Base-by-base conservation (phyloP, 2,797 vertebrate genomes). In the Hoplostethus mediterraneus region DNA sequence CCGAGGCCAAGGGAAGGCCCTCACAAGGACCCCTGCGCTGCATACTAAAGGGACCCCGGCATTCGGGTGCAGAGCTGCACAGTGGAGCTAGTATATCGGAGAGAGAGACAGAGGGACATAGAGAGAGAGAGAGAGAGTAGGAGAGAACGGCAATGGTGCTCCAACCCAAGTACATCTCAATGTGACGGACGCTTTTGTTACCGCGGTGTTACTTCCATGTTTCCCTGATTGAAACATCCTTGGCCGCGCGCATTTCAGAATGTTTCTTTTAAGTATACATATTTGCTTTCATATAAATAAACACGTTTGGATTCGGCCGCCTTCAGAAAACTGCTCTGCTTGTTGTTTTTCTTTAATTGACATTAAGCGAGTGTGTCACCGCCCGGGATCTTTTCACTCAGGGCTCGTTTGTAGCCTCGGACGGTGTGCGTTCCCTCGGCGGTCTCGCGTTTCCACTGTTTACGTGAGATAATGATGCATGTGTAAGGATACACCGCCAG, bases 381-480 rank as follows among this genome's bases (percentile, higher is more conserved):
- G 57, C 63, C 79, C 82, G 75, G 86, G 89, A 90, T 87, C 85
- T 79, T 81, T 90, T 91, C 89, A 85, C 76, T 90, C 81, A 77
- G 75, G 55, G 64, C 58, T 49, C 10, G 57, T 79, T 82, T 85
- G 77, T 76, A 88, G 81, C 75, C 73, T 42, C 67, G 86, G 85
- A 84, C 79, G 76, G 74, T 62, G 73, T 70, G 33, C 8, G 28
- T 66, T 88, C 81, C 79, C 82, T 52, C 17, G 47, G 66, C 60
- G 11, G 70, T 82, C 81, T 92, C 63, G 53, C 63, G 9, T 91
- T 94, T 90, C 91, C 90, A 80, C 67, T 91, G 87, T 92, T 92
- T 93, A 90, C 75, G 61, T 81, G 82, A 92, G 86, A 91, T 91
- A 91, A 94, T 91, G 89, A 92, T 86, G 86, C 83, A 65, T 83